A percentile compares a stretch with the other conserved stretches of the same genome.
Evolutionary conservation across 64 coral and sea anemone genomes (phyloP).

Genomic region (Pocillopora verrucosa): DNA sequence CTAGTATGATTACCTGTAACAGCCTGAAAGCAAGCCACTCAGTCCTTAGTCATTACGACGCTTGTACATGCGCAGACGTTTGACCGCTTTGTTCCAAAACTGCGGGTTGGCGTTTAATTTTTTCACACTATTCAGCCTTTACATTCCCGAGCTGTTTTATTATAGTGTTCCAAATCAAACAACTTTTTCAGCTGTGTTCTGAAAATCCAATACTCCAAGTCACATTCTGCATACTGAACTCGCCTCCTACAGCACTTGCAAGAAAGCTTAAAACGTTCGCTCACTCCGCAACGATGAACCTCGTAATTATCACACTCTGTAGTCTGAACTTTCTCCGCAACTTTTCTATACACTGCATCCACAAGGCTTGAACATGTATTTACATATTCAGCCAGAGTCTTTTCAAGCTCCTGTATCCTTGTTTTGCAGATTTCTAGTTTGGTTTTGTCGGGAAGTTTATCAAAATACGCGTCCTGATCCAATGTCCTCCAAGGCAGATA

Average conservation of each 20-base stretch:
- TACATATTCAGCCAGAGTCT: slow-evolving; percentile 50
- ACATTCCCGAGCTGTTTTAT: slow-evolving; percentile 32
- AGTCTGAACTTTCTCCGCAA: slow-evolving; percentile 17
- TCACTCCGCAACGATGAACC: background rate
- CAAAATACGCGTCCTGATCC: slow-evolving; percentile 8
- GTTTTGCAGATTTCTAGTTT: slow-evolving; percentile 45
- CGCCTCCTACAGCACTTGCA: slow-evolving; percentile 55
- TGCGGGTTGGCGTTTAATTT: too few species aligned
- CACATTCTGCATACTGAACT: slow-evolving; percentile 41
- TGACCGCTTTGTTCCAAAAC: background rate
- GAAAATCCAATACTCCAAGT: slow-evolving; percentile 23
- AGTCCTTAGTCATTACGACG: too few species aligned
- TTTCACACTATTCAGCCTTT: slow-evolving; percentile 13
- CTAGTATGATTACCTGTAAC: too few species aligned
- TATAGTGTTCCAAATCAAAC: slow-evolving; percentile 56
- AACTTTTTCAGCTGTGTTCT: slow-evolving; percentile 47
- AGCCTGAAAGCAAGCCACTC: too few species aligned
- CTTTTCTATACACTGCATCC: slow-evolving; percentile 15
- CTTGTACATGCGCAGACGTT: too few species aligned
- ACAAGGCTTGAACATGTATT: slow-evolving; percentile 50
- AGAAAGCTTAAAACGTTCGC: slow-evolving; percentile 42
- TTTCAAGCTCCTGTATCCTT: slow-evolving; percentile 52
- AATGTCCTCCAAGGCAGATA: background rate
- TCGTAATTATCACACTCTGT: slow-evolving; percentile 48
- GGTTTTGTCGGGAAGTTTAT: slow-evolving; percentile 33